Evolutionary conservation across 2,797 vertebrate genomes (phyloP), one percentile per base, ranked within the genome.

Genomic region (Chromobotia macracanthus): DNA sequence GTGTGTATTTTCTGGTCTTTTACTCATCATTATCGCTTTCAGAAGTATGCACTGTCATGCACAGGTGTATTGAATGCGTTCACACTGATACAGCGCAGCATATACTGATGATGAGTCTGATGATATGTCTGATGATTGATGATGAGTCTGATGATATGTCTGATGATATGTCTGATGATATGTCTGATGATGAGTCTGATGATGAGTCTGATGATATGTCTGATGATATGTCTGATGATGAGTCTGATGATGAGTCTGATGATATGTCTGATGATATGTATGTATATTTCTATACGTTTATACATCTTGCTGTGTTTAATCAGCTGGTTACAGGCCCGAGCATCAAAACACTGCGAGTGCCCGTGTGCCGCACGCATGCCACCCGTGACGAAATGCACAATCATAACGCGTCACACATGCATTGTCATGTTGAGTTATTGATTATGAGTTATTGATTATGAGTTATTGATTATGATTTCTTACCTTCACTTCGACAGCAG

Each of bases 401-500:
- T 25, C 13, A 63, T 28, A 23, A 25, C 28, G 11, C 3, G 18
- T 25, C 16, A 61, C n/a, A 72, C 8, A 6, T 3, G 0, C 12
- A 16, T 11, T 8, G 23, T 19, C 11, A n/a, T 10, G 16, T 28
- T 46, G 28, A 19, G 6, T 13, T 7, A 2, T 10, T 7, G 68
- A 21, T 72, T 19, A 12, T n/a, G 44, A 1, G 12, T n/a, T n/a
- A n/a, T n/a, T n/a, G n/a, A n/a, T n/a, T n/a, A n/a, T n/a, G n/a
- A n/a, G n/a, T n/a, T n/a, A n/a, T n/a, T n/a, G n/a, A n/a, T n/a
- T n/a, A 21, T 46, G 11, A 64, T 79, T 46, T 31, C 77, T 48
- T 79, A 79, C 77, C 77, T 72, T 56, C 18, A 31, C 68, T 46
- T 72, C 35, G 31, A 66, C 35, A n/a, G 46, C n/a, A 18, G 60